These are phyloP conservation scores for Alloscopus bannaensis DNA, from an alignment of 2,888 invertebrate species.

Conservation along the genomic window DNA sequence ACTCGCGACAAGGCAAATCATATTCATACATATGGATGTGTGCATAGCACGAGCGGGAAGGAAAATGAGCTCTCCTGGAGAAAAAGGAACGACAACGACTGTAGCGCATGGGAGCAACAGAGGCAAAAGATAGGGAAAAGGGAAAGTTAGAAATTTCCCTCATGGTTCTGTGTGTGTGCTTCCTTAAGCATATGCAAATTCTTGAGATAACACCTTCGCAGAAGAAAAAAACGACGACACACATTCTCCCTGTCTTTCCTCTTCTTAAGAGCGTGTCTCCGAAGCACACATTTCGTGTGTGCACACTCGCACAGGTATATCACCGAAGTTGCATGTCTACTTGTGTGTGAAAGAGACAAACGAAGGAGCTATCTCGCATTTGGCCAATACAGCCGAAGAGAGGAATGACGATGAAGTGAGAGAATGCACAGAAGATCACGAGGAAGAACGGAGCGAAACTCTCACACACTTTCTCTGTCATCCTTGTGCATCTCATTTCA, in stretches of 20 bases:
- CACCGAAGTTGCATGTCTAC: conserved; percentile 1
- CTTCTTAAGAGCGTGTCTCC: no score
- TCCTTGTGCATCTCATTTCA: conserved; percentile 33
- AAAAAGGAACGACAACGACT: conserved; percentile 8
- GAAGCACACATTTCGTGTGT: no score
- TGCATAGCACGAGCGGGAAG: conserved; percentile 34
- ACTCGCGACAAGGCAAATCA: conserved; percentile 51
- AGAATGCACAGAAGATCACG: conserved; percentile 32
- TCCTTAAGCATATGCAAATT: conserved; percentile 57
- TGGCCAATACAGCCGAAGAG: conserved; percentile 15
- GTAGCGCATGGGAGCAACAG: conserved; percentile 18
- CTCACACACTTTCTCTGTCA: conserved; percentile 30
- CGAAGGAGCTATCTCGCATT: conserved; percentile 18
- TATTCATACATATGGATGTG: conserved; percentile 61
- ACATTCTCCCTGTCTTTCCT: no score
- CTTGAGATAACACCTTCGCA: conserved; percentile 47
- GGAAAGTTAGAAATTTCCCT: conserved; percentile 47
- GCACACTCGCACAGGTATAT: no score
- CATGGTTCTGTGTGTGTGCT: conserved; percentile 41
- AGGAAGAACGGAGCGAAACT: no score
- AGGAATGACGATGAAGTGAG: conserved; percentile 11
- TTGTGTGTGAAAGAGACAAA: conserved; percentile 32
- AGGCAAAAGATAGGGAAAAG: conserved; percentile 20
- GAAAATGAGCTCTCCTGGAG: conserved; percentile 30
- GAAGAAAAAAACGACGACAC: no score